These are phyloP conservation scores for Bucco capensis DNA, from an alignment of 2,113 vertebrate species.

Conservation along the genomic window DNA sequence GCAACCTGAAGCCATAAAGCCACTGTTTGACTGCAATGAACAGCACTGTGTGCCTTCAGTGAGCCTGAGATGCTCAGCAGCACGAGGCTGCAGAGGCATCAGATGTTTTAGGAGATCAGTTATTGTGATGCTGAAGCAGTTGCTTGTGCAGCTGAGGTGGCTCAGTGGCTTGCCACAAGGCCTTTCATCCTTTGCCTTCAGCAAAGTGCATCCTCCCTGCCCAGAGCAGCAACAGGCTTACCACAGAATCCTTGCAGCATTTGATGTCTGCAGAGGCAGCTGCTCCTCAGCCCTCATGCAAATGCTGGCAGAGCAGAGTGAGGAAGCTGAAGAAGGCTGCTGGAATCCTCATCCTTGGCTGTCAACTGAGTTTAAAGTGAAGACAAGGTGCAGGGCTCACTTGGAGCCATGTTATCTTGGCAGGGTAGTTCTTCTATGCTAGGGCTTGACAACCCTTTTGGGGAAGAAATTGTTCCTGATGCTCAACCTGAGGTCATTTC, in stretches of 20 bases:
- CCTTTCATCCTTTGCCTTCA: conserved; percentile 42
- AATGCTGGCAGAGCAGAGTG: neutral
- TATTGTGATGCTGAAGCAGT: conserved; percentile 49
- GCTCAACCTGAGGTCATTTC: no score
- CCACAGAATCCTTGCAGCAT: neutral
- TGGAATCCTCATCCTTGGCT: neutral
- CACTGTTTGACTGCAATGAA: neutral
- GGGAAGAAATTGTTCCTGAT: neutral
- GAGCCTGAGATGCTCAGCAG: neutral
- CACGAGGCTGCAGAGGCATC: neutral
- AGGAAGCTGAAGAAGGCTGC: neutral
- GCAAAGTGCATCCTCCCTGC: conserved; percentile 29
- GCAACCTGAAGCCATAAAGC: neutral
- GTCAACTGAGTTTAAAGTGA: fast-evolving
- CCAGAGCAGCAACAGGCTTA: conserved; percentile 24
- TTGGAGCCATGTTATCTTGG: fast-evolving
- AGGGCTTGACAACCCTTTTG: neutral
- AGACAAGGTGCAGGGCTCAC: neutral
- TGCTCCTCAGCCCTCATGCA: neutral
- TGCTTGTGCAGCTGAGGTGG: conserved; percentile 57
- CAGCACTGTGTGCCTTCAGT: neutral
- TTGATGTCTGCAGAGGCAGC: conserved; percentile 5
- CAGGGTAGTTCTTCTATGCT: no score
- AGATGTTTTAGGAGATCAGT: conserved; percentile 39
- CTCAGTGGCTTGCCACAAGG: conserved; percentile 68